Evolutionary conservation across 2,113 vertebrate genomes (phyloP), one percentile per base, ranked within the genome.

Genomic region (Eira barbara): DNA sequence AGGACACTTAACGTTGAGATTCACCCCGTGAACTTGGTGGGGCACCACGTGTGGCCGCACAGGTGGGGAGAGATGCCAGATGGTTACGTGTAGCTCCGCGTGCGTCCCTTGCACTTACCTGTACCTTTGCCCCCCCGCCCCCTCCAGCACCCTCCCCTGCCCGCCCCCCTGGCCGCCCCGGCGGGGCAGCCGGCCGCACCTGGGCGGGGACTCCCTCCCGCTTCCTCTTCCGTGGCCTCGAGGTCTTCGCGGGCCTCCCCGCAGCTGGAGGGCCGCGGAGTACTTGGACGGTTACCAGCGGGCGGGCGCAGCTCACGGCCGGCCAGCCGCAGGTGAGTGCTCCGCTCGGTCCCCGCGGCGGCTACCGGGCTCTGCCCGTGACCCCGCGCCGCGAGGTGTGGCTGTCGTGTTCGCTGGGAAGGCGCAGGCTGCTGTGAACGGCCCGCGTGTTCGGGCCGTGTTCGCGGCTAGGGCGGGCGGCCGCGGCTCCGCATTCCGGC

Each of bases 261-360:
- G 4, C 36, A 55, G 21, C 52, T 36, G 8, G n/a, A n/a, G n/a
- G 10, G 94, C 79, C 0, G 98, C 99, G 3, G 98, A 99, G 8
- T 99, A 98, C 90, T 99, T 99, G 90, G 99, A 99, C 94, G 99
- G 99, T 98, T 99, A 99, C 87, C 99, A 99, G 98, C 98, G 99
- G 34, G 99, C 99, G 17, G 36, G 99, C 99, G 13, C 99, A 99
- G 97, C 99, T 99, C 36, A 99, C 98, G 92, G 99, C 99, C 92
- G 99, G 99, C 97, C 97, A 99, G 34, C 99, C 99, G 1, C 99
- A 99, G 89, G 99, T 99, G 85, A 99, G 99, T 90, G 99, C 97
- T 98, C 99, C 80, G 99, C 99, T 89, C 97, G 99, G 95, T 98
- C 99, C 86, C 96, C 99, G 99, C 98, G 99, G 99, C 89, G 99